Evolutionary conservation across 2,113 vertebrate species (phyloP).

Genomic region (Rhinopithecus roxellana): DNA sequence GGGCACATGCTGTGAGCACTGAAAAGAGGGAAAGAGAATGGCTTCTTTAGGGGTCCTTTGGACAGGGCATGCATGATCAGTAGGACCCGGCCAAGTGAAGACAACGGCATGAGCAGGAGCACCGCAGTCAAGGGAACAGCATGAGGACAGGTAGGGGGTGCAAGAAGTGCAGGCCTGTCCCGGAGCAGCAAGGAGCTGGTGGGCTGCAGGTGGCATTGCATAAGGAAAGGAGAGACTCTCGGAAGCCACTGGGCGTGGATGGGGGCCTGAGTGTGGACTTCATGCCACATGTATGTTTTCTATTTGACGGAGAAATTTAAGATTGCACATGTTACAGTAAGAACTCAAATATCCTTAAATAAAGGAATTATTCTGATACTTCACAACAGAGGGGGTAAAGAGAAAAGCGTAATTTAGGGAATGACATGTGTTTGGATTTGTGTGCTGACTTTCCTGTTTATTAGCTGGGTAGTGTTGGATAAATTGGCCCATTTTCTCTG

Average conservation of each 20-base stretch:
- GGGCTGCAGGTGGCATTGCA: background rate
- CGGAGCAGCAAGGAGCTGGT: background rate
- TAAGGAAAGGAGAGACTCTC: too few relatives aligned
- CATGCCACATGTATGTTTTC: fast-evolving
- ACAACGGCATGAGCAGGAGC: background rate
- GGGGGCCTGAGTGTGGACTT: fast-evolving
- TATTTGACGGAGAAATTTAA: too few relatives aligned
- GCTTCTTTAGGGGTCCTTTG: too few relatives aligned
- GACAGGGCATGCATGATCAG: background rate
- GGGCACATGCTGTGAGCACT: fast-evolving
- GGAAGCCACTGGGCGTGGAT: fast-evolving
- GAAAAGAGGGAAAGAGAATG: too few relatives aligned
- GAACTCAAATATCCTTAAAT: background rate
- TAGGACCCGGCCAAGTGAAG: background rate
- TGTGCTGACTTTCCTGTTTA: background rate
- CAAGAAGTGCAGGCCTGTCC: fast-evolving
- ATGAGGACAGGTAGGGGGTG: background rate
- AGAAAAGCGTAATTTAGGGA: background rate
- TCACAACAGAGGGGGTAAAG: background rate
- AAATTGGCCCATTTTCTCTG: background rate
- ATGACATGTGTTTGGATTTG: fast-evolving
- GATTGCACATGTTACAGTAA: fast-evolving
- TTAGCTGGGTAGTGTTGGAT: fast-evolving
- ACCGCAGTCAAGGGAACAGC: fast-evolving
- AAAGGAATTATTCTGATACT: background rate